phyloP scores from a whole-genome alignment of 2,797 vertebrate species.

The Odontamblyopus rebecca region DNA sequence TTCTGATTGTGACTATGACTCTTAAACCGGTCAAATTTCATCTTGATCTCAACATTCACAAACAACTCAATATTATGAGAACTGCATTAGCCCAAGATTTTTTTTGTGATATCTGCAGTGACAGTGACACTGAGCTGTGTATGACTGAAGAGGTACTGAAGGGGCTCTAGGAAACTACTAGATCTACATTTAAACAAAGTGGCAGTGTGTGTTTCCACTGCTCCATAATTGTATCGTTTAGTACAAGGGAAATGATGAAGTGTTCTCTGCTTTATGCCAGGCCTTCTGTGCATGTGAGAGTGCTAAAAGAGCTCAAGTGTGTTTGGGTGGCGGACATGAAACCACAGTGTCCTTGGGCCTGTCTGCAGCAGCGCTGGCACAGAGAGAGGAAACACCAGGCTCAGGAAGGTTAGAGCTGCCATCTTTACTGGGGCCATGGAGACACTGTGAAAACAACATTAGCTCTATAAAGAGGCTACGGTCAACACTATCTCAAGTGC shows the following conservation, averaged over 20 bases:
- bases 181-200: background rate
- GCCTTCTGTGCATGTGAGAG: constrained; percentile 49
- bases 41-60: too few species aligned
- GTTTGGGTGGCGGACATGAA: constrained; percentile 67
- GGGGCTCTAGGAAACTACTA: background rate
- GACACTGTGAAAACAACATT: constrained; percentile 40
- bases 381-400: constrained; percentile 63
- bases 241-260: constrained; percentile 66
- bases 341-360: constrained; percentile 71
- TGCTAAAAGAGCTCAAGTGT: constrained; percentile 62
- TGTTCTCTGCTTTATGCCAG: constrained; percentile 67
- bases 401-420: constrained; percentile 67
- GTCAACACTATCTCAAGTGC: constrained; percentile 36
- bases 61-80: too few species aligned
- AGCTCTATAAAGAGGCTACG: constrained; percentile 51
- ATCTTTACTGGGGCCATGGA: constrained; percentile 49
- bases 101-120: too few species aligned
- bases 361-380: constrained; percentile 51
- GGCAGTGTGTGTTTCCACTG: constrained; percentile 54
- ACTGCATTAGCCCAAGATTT: too few species aligned
- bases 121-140: too few species aligned
- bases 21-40: too few species aligned
- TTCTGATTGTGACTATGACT: background rate
- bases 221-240: constrained; percentile 66
- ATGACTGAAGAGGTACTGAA: too few species aligned